Base-by-base conservation (phyloP, 2,888 invertebrate genomes). In the Lepidocyrtinus sp. region DNA sequence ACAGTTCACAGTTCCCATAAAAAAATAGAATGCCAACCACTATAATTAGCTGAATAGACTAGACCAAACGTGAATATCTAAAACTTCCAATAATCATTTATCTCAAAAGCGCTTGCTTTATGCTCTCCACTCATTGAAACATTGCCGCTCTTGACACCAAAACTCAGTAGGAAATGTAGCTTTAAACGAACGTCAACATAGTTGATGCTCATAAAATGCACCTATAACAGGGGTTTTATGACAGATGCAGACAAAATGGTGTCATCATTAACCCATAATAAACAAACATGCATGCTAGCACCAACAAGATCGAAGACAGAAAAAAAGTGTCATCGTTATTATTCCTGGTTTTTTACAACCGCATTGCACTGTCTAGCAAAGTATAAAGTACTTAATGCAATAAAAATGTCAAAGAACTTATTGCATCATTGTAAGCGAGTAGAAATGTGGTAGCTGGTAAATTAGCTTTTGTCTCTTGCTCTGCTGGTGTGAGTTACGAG, bases 11-110 rank as follows among this genome's bases (percentile, higher is more conserved):
- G n/a, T n/a, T n/a, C n/a, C n/a, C n/a, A n/a, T n/a, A n/a, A n/a
- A n/a, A n/a, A n/a, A n/a, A n/a, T n/a, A n/a, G n/a, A n/a, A n/a
- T n/a, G n/a, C n/a, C 36, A 36, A 7, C 46, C 2, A 70, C 70
- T 70, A 70, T 70, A 70, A 70, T 70, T 65, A 73, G 50, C 73
- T 15, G 21, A 64, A 21, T 27, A 45, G 36, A 36, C 5, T 5
- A 36, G 5, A 12, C 36, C 12, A 36, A 5, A 36, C 36, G n/a
- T n/a, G n/a, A n/a, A n/a, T n/a, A n/a, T n/a, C n/a, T n/a, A n/a
- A n/a, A n/a, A n/a, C n/a, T n/a, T n/a, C n/a, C n/a, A n/a, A n/a
- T n/a, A n/a, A n/a, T n/a, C n/a, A n/a, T n/a, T n/a, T n/a, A n/a
- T n/a, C n/a, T n/a, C n/a, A n/a, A n/a, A n/a, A n/a, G n/a, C n/a